These are phyloP conservation scores for Frieseomelitta varia DNA, from an alignment of 1,140 invertebrate species.

Conservation along the genomic window DNA sequence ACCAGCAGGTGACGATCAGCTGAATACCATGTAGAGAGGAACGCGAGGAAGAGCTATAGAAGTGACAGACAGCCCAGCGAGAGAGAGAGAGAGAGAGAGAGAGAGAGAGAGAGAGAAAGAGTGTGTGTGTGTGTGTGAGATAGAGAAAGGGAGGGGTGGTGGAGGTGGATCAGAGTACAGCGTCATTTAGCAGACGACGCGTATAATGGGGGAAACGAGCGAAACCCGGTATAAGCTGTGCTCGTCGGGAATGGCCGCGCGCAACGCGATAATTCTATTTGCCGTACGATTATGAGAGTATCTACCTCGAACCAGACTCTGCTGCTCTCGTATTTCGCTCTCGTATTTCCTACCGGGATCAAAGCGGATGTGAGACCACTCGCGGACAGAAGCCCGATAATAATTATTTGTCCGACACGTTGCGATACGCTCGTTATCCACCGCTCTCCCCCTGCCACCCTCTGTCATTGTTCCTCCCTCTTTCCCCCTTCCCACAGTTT, in stretches of 20 bases:
- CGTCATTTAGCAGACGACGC: conserved; percentile 66
- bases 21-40: background rate
- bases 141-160: background rate
- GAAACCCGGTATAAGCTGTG: conserved; percentile 66
- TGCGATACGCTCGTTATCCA: conserved; percentile 70
- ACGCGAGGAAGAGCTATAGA: background rate
- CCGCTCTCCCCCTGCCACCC: conserved; percentile 7
- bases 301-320: conserved; percentile 64
- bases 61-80: background rate
- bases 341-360: conserved; percentile 70
- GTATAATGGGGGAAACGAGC: conserved; percentile 68
- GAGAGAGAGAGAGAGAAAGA: background rate
- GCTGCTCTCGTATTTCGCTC: conserved; percentile 66
- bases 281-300: conserved; percentile 73
- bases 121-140: no score
- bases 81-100: background rate
- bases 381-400: conserved; percentile 70
- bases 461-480: conserved; percentile 7
- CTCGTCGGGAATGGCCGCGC: conserved; percentile 57
- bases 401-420: conserved; percentile 73
- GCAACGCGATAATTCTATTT: conserved; percentile 75
- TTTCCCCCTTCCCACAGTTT: background rate
- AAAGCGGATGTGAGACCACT: conserved; percentile 66
- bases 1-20: conserved; percentile 39
- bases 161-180: conserved; percentile 57